phyloP scores from a whole-genome alignment of 2,113 vertebrate species.

The Clarias batrachus region DNA sequence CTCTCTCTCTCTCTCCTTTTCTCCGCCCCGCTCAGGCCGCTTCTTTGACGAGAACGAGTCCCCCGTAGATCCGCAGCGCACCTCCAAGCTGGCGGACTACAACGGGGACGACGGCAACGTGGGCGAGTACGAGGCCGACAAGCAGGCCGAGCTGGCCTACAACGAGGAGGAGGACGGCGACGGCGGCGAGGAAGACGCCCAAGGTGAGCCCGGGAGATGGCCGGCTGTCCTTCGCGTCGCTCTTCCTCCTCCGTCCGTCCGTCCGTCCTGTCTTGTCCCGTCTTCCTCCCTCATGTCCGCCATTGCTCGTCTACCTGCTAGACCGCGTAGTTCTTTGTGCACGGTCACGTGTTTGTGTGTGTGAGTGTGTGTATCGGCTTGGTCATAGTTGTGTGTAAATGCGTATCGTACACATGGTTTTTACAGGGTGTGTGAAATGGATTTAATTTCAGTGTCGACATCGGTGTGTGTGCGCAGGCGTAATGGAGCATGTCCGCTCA shows the following conservation, averaged over 20 bases:
- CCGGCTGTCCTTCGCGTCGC: conserved; percentile 64
- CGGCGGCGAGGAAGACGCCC: conserved; percentile 99
- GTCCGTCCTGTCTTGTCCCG: conserved; percentile 67
- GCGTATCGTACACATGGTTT: neutral
- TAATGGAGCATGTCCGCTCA: no score
- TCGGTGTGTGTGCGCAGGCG: no score
- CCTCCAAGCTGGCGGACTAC: conserved; percentile 99
- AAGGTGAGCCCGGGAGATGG: conserved; percentile 91
- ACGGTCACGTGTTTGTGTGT: neutral
- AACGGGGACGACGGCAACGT: conserved; percentile 99
- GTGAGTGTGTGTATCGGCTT: neutral
- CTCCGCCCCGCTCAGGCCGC: conserved; percentile 93
- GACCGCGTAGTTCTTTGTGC: neutral
- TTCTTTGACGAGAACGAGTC: conserved; percentile 99
- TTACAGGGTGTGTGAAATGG: no score
- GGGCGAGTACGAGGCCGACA: conserved; percentile 99
- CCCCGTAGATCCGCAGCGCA: conserved; percentile 98
- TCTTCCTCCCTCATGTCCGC: conserved; percentile 54
- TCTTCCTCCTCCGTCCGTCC: conserved; percentile 61
- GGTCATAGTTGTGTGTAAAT: neutral
- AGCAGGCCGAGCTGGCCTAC: conserved; percentile 99
- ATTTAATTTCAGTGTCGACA: no score
- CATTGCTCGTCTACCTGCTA: conserved; percentile 43
- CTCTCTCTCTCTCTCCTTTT: conserved; percentile 69
- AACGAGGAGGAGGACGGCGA: conserved; percentile 99